These are phyloP conservation scores for Bettongia penicillata DNA, from an alignment of 2,113 vertebrate genomes.

Conservation along the genomic window DNA sequence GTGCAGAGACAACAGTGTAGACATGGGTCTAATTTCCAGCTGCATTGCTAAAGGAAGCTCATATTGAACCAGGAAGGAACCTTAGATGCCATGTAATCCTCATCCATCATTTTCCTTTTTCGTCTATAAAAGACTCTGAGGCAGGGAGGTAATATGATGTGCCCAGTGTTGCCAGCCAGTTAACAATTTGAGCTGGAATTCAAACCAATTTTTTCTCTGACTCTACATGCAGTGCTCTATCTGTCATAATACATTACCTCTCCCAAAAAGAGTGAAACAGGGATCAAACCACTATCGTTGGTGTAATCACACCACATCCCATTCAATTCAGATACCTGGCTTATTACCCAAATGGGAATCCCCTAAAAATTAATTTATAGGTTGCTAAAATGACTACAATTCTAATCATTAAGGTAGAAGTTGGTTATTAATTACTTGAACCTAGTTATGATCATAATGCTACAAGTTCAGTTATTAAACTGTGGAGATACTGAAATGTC, in stretches of 20 bases:
- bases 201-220: too few relatives aligned
- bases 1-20: too few relatives aligned
- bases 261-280: neutral
- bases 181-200: too few relatives aligned
- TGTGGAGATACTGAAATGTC: neutral
- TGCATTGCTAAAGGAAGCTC: too few relatives aligned
- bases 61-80: too few relatives aligned
- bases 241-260: too few relatives aligned
- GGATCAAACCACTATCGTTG: neutral
- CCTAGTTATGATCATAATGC: neutral
- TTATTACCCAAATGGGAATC: neutral
- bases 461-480: neutral
- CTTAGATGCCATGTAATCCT: too few relatives aligned
- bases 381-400: neutral
- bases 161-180: neutral
- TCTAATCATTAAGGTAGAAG: neutral
- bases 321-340: neutral
- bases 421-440: neutral
- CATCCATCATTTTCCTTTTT: too few relatives aligned
- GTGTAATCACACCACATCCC: neutral
- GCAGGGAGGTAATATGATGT: neutral
- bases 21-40: too few relatives aligned
- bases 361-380: neutral
- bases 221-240: too few relatives aligned
- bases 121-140: neutral